Base-by-base conservation (phyloP, 2,797 vertebrate species). In the Coranthus polyacanthus region DNA sequence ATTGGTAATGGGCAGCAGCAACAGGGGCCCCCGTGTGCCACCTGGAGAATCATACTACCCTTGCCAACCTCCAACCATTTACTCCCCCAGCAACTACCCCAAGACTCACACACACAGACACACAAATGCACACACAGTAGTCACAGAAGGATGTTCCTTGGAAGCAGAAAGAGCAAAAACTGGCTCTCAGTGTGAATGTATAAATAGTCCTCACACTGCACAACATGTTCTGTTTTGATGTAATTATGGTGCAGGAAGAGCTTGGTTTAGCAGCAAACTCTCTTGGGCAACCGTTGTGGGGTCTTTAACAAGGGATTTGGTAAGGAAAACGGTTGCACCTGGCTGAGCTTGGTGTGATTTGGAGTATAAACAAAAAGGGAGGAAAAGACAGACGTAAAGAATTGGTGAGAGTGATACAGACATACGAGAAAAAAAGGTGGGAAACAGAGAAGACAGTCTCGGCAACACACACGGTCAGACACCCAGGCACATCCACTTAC, bases 171-270 rank as follows among this genome's bases (percentile, higher is more conserved):
- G 67, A 67, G 84, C 24, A 20, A 87, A 84, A 88, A 82, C 89
- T 87, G 89, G 89, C 89, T 89, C 79, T 81, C 38, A 51, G 63
- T 62, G 64, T 78, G 74, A 70, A 83, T 80, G 58, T 91, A 91
- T 90, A 89, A 92, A 92, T 92, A 91, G 87, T 86, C 83, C 68
- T 78, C 77, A 67, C 84, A 65, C 77, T 81, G 86, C 84, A 90
- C 88, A 87, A 90, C 88, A 89, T 88, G 80, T 90, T 89, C 89
- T 89, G 86, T 90, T 92, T 90, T 88, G 84, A 87, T 88, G 83
- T 88, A 91, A 90, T 92, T 92, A 86, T 82, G 86, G 89, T 82
- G 78, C 79, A 85, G 87, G 82, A 89, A 87, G 80, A 86, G 87
- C 82, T 80, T 88, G 82, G 81, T 87, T 88, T 84, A 87, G 75